Conservation (phyloP, 2,888 invertebrate species). For the Dryocosmus kuriphilus region DNA sequence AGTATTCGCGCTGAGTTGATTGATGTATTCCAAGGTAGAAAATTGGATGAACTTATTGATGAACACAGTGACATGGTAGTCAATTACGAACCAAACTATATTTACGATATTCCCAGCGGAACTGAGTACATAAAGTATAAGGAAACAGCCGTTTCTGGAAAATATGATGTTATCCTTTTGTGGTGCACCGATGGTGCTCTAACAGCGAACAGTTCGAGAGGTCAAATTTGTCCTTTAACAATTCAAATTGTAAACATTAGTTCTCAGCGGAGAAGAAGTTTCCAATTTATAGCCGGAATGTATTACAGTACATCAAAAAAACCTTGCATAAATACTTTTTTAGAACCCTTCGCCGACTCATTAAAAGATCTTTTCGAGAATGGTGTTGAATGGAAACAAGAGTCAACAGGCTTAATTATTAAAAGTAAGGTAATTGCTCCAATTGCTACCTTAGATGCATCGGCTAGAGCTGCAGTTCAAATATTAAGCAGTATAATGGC, state of each 20-base stretch:
- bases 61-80: conserved; percentile 6
- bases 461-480: conserved; percentile 13
- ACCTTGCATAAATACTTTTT: conserved; percentile 41
- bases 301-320: conserved; percentile 45
- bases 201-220: conserved; percentile 44
- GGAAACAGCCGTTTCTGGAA: not conserved
- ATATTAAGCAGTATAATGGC: conserved; percentile 8
- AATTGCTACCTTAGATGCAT: conserved; percentile 8
- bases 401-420: not conserved
- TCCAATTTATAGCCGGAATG: conserved; percentile 40
- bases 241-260: conserved; percentile 44
- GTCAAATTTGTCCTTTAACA: conserved; percentile 44
- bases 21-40: conserved; percentile 43
- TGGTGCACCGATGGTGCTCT: conserved; percentile 48
- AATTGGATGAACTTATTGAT: conserved; percentile 34
- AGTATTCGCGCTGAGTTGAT: conserved; percentile 40
- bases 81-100: conserved; percentile 2
- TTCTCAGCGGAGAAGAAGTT: conserved; percentile 37
- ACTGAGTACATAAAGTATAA: conserved; percentile 37
- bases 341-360: conserved; percentile 40
- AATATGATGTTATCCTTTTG: conserved; percentile 43
- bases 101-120: not conserved
- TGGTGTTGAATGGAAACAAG: not conserved
- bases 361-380: not conserved
- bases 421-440: conserved; percentile 22